Base-by-base conservation (phyloP, 1,140 invertebrate genomes). In the Papilio helenus region DNA sequence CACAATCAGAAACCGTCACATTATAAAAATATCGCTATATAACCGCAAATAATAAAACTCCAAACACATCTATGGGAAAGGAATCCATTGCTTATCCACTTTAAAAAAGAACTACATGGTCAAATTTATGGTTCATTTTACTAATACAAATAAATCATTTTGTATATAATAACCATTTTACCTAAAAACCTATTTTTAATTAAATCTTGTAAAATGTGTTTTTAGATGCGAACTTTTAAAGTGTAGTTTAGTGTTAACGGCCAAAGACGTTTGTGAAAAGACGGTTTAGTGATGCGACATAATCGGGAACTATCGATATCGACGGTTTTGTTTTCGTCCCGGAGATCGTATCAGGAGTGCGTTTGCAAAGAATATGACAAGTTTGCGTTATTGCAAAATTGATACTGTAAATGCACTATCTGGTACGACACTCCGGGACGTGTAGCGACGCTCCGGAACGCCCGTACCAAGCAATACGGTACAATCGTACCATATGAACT, bases 341-440 rank as follows among this genome's bases (percentile, higher is more conserved):
- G 97, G 97, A 97, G 97, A 97, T 96, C 98, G 97, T 98, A 97
- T 97, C 98, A 99, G 98, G 97, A 96, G 97, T 98, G 98, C 97
- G 97, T 99, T 99, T 99, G 97, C 98, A 98, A 96, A 96, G 95
- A 87, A 93, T 93, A 86, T 88, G 86, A 89, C 92, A 88, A 95
- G 88, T 94, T 93, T 93, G 90, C 90, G 84, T 92, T 92, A 87
- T 85, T 83, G 89, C 92, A 94, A 96, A 96, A 95, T 97, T 96
- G 96, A 96, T 87, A 94, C 96, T 99, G 98, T 99, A 99, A 99
- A 99, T 99, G 98, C 98, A 99, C 98, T 98, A 98, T 99, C 98
- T 99, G 98, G 98, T 99, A 99, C 98, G 98, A 98, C 98, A 98
- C 97, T 96, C 96, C 95, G 95, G 93, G 92, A 93, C 94, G 95